Conservation (phyloP, 2,797 vertebrate genomes). For the Schizopygopsis pylzovi region DNA sequence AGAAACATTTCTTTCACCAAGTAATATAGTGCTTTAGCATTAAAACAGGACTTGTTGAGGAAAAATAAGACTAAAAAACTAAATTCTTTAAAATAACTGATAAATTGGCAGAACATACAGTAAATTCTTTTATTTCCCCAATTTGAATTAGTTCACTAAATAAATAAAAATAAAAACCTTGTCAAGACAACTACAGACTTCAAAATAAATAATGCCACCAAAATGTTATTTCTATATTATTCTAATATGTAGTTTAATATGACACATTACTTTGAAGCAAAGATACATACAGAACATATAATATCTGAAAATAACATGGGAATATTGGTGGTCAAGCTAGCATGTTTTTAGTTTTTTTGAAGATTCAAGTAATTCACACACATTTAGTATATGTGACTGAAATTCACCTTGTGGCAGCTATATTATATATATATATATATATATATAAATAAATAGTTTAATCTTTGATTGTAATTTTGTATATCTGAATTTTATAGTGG, state of each 20-base stretch:
- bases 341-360: not conserved
- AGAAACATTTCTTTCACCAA: not conserved
- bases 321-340: not conserved
- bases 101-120: not conserved
- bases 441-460: too few relatives aligned
- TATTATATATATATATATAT: too few relatives aligned
- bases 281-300: too few relatives aligned
- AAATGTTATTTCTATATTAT: not conserved
- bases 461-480: not conserved
- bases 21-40: not conserved
- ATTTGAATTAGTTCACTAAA: not conserved
- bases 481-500: too few relatives aligned
- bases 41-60: not conserved
- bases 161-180: not conserved
- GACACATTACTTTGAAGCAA: too few relatives aligned
- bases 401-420: not conserved
- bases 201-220: not conserved
- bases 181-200: not conserved
- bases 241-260: not conserved
- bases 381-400: not conserved
- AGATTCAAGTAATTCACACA: not conserved
- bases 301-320: not conserved
- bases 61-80: too few relatives aligned
- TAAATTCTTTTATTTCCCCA: not conserved
- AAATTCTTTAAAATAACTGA: not conserved